Base-by-base conservation (phyloP, 1,140 invertebrate species). In the Hylaeus anthracinus region DNA sequence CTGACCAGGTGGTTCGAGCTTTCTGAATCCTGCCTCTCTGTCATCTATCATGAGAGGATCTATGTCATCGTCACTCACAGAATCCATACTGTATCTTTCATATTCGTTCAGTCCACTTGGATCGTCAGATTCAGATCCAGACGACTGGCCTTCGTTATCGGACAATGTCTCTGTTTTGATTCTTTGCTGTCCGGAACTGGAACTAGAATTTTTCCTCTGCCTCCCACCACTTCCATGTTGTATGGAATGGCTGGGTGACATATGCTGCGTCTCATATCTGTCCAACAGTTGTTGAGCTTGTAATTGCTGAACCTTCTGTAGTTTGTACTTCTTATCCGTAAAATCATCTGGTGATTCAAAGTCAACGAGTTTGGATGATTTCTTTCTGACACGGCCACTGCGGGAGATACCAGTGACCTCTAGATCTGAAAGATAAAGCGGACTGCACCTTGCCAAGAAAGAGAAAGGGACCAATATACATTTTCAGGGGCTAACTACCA, bases 281-380 rank as follows among this genome's bases (percentile, higher is more conserved):
- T 93, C 92, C 51, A 93, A 77, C 41, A 93, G 78, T 79, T 93
- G 93, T 60, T 92, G 90, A 14, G 89, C 90, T 69, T 92, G 93
- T 70, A 90, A 74, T 70, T 92, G 93, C 76, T 92, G 87, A 12
- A 89, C 85, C 86, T 93, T 92, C 71, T 93, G 92, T 45, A 90
- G 88, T 48, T 93, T 93, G 41, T 93, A 89, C 76, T 94, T 93
- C 48, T 89, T 92, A 69, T 95, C 94, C 9, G 93, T 91, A 71
- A 91, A 85, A 86, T 98, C 97, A 91, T 98, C 97, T 0, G 96
- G 96, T 1, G 97, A 97, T 90, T 98, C 97, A 93, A 98, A 98
- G 91, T 98, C 98, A 91, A 98, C 96, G 12, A 99, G 93, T 92
- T 99, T 99, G 0, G 98, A 98, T 8, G 98, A 98, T 92, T 99